Evolutionary conservation across 2,797 vertebrate genomes (phyloP), one percentile per base, ranked within the genome.

Genomic region (Cynodonichthys magdalenae): DNA sequence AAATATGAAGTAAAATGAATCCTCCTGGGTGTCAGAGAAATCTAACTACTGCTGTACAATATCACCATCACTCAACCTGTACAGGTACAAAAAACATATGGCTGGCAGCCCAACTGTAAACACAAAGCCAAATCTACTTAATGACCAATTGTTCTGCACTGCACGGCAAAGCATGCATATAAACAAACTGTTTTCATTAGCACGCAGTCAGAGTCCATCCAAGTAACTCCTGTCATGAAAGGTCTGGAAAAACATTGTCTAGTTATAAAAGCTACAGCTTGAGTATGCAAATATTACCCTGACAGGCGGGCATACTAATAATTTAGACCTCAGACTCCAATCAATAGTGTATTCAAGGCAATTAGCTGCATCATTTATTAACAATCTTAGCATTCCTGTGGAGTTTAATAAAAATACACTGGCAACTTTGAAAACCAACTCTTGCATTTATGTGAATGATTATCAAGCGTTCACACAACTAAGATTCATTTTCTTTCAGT

Each of bases 91-190:
- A 28, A 59, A 70, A 69, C 81, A 63, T 75, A 66, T 73, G 75
- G 66, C 72, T 73, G 53, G 39, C 63, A 1, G 28, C 49, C 17
- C 63, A n/a, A 42, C 41, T 31, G 50, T 73, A 81, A 75, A 80
- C 69, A 75, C 70, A 77, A 49, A 65, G 62, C 81, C 69, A 64
- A 46, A 77, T 84, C 74, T 67, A 61, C 65, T 62, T 87, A 87
- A 90, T 78, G 75, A 88, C 75, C 75, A 66, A 49, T 73, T 66
- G 70, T 69, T 70, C 65, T 73, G 68, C 70, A 54, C 27, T 59
- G 45, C 58, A 57, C 24, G 54, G 48, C 50, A 34, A 54, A 62
- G 36, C 28, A 11, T 5, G 0, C 18, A 57, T 63, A 34, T 34
- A 47, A 62, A 46, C 51, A 59, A 53, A 59, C 66, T 51, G 69